Base-by-base conservation (phyloP, 2,797 vertebrate species). In the Enteromius anoplus region DNA sequence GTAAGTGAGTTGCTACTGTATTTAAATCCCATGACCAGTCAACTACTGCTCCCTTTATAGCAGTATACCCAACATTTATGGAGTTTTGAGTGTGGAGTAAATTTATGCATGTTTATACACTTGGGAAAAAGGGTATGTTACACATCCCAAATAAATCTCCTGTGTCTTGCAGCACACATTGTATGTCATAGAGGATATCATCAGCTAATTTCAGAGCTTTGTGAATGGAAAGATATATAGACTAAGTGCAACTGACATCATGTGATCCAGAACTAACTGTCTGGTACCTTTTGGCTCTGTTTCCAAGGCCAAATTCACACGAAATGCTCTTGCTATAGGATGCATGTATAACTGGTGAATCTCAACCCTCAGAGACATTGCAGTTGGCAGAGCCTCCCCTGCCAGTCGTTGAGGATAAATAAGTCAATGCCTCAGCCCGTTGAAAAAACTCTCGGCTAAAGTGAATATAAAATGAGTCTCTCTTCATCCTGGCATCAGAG, bases 341-440 rank as follows among this genome's bases (percentile, higher is more conserved):
- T 65, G 62, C 40, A 14, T 64, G 29, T 6, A 3, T 64, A 49
- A 11, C 60, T 65, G 75, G 11, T 84, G 80, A 83, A 73, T 40
- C 29, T 65, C 42, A 47, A 29, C 42, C 37, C 60, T 65, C 23
- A 49, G 42, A 65, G 15, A 49, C 75, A 34, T 65, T 5, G 23
- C 69, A 71, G 42, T 65, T 65, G 60, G 42, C 60, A 49, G 15
- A 32, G 65, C 21, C 58, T 23, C 53, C 58, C 60, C 45, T 9
- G 71, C 71, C 80, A 66, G 71, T 66, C n/a, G 10, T 55, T 75
- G 7, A 26, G 51, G 65, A 80, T 77, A 71, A 87, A 65, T 76
- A 68, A 70, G 23, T 75, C 58, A 19, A 29, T n/a, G 23, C 26
- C 40, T 82, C 70, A 29, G 62, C 47, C 85, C 62, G 83, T 37